These are phyloP conservation scores for Sebastes reedi DNA, from an alignment of 2,797 vertebrate genomes.

Conservation along the genomic window DNA sequence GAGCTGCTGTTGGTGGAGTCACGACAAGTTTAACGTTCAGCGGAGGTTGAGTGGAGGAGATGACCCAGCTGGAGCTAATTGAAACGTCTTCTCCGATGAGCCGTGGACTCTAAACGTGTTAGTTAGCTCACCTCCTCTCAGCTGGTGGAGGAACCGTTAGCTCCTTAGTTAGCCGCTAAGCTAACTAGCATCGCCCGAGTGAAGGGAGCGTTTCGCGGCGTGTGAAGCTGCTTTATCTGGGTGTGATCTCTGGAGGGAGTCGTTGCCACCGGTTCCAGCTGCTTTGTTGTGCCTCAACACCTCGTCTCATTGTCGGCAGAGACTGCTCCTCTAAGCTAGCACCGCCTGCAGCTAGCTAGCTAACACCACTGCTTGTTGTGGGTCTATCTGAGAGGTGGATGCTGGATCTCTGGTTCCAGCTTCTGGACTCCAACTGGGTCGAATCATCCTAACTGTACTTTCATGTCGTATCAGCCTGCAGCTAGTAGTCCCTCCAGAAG, in stretches of 20 bases:
- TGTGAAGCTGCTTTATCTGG: slow-evolving; percentile 23
- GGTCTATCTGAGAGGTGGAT: background rate
- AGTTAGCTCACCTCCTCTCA: slow-evolving; percentile 27
- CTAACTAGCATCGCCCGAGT: slow-evolving; percentile 33
- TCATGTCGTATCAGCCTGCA: slow-evolving; percentile 54
- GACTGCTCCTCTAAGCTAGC: slow-evolving; percentile 32
- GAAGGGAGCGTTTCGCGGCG: slow-evolving; percentile 49
- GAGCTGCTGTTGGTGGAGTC: slow-evolving; percentile 38
- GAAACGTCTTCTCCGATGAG: background rate
- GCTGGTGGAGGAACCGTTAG: background rate
- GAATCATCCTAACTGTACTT: slow-evolving; percentile 3
- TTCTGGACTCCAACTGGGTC: background rate
- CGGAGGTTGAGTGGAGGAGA: background rate
- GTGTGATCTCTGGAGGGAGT: background rate
- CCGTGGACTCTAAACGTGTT: background rate
- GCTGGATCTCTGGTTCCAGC: slow-evolving; percentile 8
- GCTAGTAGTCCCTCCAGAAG: slow-evolving; percentile 37
- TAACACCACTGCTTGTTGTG: slow-evolving; percentile 6
- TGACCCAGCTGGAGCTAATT: background rate
- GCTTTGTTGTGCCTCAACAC: background rate
- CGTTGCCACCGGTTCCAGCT: background rate
- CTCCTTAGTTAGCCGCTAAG: slow-evolving; percentile 16
- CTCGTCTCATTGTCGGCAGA: slow-evolving; percentile 7
- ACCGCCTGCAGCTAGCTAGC: slow-evolving; percentile 36
- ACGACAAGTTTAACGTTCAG: slow-evolving; percentile 65